Conservation (phyloP, 1,140 invertebrate genomes). For the Heliconius nattereri region DNA sequence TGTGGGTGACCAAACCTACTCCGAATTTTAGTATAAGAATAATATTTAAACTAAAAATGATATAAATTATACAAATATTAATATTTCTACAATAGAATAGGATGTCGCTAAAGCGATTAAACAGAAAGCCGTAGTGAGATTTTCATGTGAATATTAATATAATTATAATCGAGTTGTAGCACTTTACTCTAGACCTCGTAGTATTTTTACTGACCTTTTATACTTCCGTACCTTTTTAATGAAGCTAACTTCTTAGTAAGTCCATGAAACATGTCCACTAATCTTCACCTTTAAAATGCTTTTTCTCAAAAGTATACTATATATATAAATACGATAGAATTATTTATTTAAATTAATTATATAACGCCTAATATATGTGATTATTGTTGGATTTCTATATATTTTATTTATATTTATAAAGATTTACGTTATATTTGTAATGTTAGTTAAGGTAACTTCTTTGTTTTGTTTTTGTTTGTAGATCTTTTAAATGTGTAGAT, state of each 20-base stretch:
- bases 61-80: constrained; percentile 42
- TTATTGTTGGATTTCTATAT: neutral
- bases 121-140: constrained; percentile 75
- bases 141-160: constrained; percentile 54
- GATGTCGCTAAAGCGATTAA: constrained; percentile 52
- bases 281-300: constrained; percentile 15
- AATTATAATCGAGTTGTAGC: constrained; percentile 50
- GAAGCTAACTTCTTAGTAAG: neutral
- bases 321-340: neutral
- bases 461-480: neutral
- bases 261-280: neutral
- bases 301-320: constrained; percentile 14
- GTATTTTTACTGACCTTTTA: constrained; percentile 77
- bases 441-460: neutral
- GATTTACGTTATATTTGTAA: constrained; percentile 7
- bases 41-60: constrained; percentile 31
- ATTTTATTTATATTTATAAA: constrained; percentile 1
- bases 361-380: constrained; percentile 5
- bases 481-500: constrained; percentile 30
- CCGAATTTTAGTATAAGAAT: constrained; percentile 63
- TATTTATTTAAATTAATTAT: neutral
- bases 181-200: constrained; percentile 68
- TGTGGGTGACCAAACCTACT: constrained; percentile 62
- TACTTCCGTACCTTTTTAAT: constrained; percentile 67
- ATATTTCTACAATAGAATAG: constrained; percentile 50